A percentile compares a stretch with the other conserved stretches of the same genome.
Evolutionary conservation across 2,888 invertebrate species (phyloP).

Genomic region (Acanthosepion lycidas): DNA sequence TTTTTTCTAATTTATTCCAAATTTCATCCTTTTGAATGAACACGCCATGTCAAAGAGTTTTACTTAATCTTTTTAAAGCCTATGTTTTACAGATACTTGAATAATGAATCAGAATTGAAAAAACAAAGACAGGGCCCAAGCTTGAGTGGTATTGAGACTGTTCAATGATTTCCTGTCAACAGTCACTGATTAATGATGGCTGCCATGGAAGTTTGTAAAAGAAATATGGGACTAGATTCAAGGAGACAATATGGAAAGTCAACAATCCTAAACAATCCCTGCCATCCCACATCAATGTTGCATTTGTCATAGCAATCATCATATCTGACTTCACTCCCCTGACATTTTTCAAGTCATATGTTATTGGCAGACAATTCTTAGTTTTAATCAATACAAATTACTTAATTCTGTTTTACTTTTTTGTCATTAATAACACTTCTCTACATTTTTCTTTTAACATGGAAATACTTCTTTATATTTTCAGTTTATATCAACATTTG

Average conservation of each 20-base stretch:
- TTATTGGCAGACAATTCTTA: not conserved
- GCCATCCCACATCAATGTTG: not conserved
- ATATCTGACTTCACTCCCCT: not conserved
- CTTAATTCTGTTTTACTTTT: not conserved
- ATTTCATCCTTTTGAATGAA: too few species aligned
- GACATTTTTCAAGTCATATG: not conserved
- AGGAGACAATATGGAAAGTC: not conserved
- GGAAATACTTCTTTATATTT: not conserved
- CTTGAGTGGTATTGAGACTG: not conserved
- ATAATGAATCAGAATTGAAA: not conserved
- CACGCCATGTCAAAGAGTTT: too few species aligned
- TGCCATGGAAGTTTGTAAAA: not conserved
- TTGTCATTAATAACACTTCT: not conserved
- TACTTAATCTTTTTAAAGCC: not conserved
- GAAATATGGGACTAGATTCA: not conserved
- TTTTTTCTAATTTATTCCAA: too few species aligned
- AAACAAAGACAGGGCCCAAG: not conserved
- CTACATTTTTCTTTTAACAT: not conserved
- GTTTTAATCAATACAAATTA: not conserved
- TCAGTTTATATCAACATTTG: not conserved
- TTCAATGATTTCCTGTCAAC: not conserved
- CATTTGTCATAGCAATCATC: not conserved
- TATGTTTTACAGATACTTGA: not conserved
- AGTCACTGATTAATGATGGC: not conserved
- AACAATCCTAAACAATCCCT: not conserved